A percentile compares a stretch with the other conserved stretches of the same genome.
Conservation (phyloP, 2,797 vertebrate genomes). For the Poecilia wingei region DNA sequence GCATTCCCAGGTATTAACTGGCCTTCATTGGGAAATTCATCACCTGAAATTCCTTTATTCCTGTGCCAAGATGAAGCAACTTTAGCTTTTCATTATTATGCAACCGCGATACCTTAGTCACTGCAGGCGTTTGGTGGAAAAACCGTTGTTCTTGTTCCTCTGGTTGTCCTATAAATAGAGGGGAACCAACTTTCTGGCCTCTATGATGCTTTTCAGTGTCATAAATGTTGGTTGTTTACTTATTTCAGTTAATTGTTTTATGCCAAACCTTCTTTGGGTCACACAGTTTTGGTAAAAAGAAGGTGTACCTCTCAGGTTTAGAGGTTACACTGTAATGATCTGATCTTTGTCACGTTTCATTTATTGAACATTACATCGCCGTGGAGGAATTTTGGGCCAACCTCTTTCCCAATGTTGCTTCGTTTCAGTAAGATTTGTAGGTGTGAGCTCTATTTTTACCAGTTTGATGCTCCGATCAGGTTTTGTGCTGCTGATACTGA, state of each 20-base stretch:
- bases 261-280: too few species aligned
- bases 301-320: neutral
- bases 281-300: neutral
- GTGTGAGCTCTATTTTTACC: too few species aligned
- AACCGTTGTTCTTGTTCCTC: neutral
- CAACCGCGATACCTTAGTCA: neutral
- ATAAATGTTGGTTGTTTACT: neutral
- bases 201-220: neutral
- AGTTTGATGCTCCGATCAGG: too few species aligned
- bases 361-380: neutral
- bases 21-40: neutral
- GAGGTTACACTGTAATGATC: neutral
- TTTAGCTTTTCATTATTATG: neutral
- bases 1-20: neutral
- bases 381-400: neutral
- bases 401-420: neutral
- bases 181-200: neutral
- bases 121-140: neutral
- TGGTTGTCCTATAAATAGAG: neutral
- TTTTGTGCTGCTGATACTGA: too few species aligned
- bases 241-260: neutral
- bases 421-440: neutral
- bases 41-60: neutral
- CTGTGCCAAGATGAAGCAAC: constrained; percentile 1
- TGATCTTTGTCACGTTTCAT: neutral